phyloP scores from a whole-genome alignment of 2,113 vertebrate species.

The Pseudonaja textilis region DNA sequence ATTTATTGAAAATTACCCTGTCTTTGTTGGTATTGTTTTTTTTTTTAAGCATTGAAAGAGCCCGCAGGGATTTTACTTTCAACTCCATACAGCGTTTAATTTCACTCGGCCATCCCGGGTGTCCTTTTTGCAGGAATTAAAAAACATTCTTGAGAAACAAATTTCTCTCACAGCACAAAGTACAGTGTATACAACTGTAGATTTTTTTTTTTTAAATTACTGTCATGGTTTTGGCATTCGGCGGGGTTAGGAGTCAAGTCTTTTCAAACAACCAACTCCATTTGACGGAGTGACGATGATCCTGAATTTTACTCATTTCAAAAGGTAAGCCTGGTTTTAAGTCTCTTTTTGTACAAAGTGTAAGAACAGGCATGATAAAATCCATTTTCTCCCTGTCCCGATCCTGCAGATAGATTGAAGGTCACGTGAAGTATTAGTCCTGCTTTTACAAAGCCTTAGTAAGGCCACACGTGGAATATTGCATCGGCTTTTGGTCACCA shows the following conservation, averaged over 20 bases:
- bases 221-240: background rate
- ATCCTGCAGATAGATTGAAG: background rate
- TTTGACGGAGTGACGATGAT: background rate
- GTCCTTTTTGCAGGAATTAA: conserved; percentile 10
- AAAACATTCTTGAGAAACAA: conserved; percentile 35
- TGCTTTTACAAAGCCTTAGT: background rate
- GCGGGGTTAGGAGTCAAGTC: background rate
- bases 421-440: background rate
- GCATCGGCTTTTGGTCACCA: background rate
- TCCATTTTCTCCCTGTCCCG: background rate
- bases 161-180: conserved; percentile 32
- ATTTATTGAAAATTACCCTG: background rate
- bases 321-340: background rate
- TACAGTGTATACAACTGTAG: background rate
- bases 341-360: background rate
- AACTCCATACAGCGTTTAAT: background rate
- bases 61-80: background rate
- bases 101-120: background rate
- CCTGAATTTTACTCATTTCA: background rate
- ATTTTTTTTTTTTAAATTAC: background rate
- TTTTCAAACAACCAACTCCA: background rate
- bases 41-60: background rate
- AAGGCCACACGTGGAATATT: background rate
- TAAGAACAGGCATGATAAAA: background rate
- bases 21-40: too few species aligned